Conservation (phyloP, 2,888 invertebrate genomes). For the Malachius bipustulatus region DNA sequence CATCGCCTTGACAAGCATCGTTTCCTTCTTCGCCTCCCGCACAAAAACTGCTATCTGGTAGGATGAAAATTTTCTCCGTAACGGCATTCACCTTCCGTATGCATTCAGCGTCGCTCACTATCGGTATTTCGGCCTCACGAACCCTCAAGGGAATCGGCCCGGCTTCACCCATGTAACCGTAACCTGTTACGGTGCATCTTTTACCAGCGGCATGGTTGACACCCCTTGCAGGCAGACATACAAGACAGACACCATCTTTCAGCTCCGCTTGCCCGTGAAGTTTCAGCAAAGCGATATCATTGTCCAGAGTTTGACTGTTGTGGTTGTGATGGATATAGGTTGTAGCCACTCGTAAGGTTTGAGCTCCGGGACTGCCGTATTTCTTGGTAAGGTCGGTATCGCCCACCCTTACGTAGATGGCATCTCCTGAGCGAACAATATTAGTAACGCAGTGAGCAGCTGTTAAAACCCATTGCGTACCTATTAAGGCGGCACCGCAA, state of each 20-base stretch:
- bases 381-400: slow-evolving; percentile 85
- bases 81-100: slow-evolving; percentile 88
- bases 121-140: slow-evolving; percentile 82
- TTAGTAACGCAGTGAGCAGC: slow-evolving; percentile 92
- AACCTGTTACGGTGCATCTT: slow-evolving; percentile 85
- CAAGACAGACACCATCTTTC: slow-evolving; percentile 73
- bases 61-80: slow-evolving; percentile 86
- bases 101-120: slow-evolving; percentile 86
- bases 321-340: slow-evolving; percentile 94
- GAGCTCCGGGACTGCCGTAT: slow-evolving; percentile 84
- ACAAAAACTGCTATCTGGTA: slow-evolving; percentile 88
- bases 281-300: slow-evolving; percentile 85
- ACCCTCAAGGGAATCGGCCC: slow-evolving; percentile 85
- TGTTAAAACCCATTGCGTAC: slow-evolving; percentile 88
- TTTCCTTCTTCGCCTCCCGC: slow-evolving; percentile 88
- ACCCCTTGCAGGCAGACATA: slow-evolving; percentile 80
- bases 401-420: slow-evolving; percentile 85
- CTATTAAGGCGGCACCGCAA: slow-evolving; percentile 86
- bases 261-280: slow-evolving; percentile 80
- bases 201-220: slow-evolving; percentile 83
- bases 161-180: slow-evolving; percentile 92
- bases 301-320: slow-evolving; percentile 87
- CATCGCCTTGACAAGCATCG: slow-evolving; percentile 93
- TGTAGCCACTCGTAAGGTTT: slow-evolving; percentile 80
- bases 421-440: slow-evolving; percentile 87